Percentiles rank a stretch among this genome's conserved stretches.
phyloP scores from a whole-genome alignment of 2,888 invertebrate species.

The Chrysomela aeneicollis region DNA sequence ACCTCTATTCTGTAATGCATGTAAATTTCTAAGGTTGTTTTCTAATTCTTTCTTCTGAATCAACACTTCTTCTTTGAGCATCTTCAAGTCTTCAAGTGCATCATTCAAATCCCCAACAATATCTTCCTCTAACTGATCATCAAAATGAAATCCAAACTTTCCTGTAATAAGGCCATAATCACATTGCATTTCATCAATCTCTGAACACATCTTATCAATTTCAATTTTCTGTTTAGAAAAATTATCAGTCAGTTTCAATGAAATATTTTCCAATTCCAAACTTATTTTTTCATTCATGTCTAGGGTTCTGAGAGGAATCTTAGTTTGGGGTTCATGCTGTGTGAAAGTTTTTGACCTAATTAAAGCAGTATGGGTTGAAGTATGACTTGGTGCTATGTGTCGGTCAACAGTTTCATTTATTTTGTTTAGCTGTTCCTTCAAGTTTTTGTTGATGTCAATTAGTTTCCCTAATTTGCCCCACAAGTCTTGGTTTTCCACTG shows the following conservation, averaged over 20 bases:
- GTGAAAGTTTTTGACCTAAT: slow-evolving; percentile 71
- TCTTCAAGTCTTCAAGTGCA: slow-evolving; percentile 70
- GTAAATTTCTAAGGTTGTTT: slow-evolving; percentile 54
- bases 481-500: slow-evolving; percentile 80
- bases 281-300: slow-evolving; percentile 64
- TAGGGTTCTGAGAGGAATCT: slow-evolving; percentile 63
- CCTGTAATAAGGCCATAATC: slow-evolving; percentile 67
- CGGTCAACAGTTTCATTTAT: slow-evolving; percentile 65
- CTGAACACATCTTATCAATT: slow-evolving; percentile 72
- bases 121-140: slow-evolving; percentile 69
- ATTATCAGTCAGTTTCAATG: slow-evolving; percentile 74
- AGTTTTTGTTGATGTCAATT: slow-evolving; percentile 67
- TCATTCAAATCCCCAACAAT: slow-evolving; percentile 71
- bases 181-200: slow-evolving; percentile 72
- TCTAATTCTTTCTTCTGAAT: slow-evolving; percentile 67
- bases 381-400: slow-evolving; percentile 56
- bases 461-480: slow-evolving; percentile 77
- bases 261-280: slow-evolving; percentile 80
- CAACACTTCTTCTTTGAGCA: slow-evolving; percentile 64
- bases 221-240: slow-evolving; percentile 75
- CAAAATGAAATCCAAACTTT: slow-evolving; percentile 70
- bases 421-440: slow-evolving; percentile 64
- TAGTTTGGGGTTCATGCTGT: slow-evolving; percentile 69
- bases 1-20: slow-evolving; percentile 9
- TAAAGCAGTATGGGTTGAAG: slow-evolving; percentile 52